A percentile compares a stretch with the other conserved stretches of the same genome.
Evolutionary conservation across 2,888 invertebrate genomes (phyloP).

Genomic region (Chaitophorus viminalis): DNA sequence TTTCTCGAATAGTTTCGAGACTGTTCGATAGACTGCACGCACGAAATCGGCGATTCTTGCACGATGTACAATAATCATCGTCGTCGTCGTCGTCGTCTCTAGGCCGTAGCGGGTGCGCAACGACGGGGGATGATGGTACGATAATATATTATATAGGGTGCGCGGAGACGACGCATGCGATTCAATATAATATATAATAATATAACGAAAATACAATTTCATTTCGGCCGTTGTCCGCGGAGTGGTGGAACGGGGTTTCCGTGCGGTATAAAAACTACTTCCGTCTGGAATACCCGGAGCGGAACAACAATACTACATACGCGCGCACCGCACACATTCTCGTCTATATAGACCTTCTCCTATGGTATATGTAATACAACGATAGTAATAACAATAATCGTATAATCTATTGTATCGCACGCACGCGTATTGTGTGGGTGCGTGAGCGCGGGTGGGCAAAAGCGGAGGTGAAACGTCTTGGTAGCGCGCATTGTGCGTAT

Average conservation of each 20-base stretch:
- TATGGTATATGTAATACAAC: no score
- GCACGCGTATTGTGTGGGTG: not conserved
- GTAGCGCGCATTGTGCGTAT: not conserved
- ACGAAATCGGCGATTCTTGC: no score
- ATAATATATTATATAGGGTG: no score
- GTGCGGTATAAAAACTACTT: constrained; percentile 33
- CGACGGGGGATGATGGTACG: not conserved
- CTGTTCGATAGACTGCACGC: no score
- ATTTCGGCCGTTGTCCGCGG: not conserved
- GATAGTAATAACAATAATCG: no score
- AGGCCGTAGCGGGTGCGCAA: not conserved
- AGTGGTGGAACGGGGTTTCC: not conserved
- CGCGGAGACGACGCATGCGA: not conserved
- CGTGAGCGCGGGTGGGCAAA: not conserved
- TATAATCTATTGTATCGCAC: constrained; percentile 31
- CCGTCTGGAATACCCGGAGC: constrained; percentile 52
- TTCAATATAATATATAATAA: no score
- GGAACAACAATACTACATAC: constrained; percentile 49
- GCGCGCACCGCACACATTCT: not conserved
- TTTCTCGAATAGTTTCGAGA: no score
- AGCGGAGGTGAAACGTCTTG: constrained; percentile 4
- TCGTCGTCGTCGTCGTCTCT: no score
- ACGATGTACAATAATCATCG: no score
- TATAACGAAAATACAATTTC: not conserved
- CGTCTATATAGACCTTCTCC: not conserved